These are phyloP conservation scores for Nesogale talazaci DNA, from an alignment of 2,113 vertebrate genomes.

Conservation along the genomic window DNA sequence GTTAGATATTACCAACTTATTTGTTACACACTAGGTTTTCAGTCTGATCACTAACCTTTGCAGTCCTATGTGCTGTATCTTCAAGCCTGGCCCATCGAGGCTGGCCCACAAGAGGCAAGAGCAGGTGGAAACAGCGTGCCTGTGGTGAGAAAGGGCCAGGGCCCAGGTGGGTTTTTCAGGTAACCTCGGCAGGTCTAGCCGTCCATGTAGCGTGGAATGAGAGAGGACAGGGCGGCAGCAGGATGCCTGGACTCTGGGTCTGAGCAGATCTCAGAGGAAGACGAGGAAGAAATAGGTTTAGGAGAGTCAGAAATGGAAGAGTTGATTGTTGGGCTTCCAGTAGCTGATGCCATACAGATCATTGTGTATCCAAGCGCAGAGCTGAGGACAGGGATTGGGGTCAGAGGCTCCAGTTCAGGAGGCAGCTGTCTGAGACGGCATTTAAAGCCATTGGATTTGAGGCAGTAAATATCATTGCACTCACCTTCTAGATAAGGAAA, in stretches of 20 bases:
- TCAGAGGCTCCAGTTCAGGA: neutral
- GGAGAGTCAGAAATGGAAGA: neutral
- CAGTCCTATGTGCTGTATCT: neutral
- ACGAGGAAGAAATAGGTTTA: neutral
- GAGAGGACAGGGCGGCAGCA: too few species aligned
- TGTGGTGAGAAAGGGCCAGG: neutral
- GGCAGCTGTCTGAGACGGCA: neutral
- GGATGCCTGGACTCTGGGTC: neutral
- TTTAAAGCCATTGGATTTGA: neutral
- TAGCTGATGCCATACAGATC: neutral
- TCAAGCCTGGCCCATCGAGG: neutral
- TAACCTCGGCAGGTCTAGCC: neutral
- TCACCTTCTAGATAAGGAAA: neutral
- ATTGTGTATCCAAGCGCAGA: accelerated
- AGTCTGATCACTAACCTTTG: neutral
- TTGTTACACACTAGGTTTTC: neutral
- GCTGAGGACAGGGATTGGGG: neutral
- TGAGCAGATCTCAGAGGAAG: neutral
- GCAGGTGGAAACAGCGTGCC: neutral
- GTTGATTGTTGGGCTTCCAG: neutral
- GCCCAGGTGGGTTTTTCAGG: neutral
- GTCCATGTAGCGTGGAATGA: neutral
- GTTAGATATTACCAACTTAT: neutral
- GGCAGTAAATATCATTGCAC: neutral
- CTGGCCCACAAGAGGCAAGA: neutral